These are phyloP conservation scores for Epinotia bilunana DNA, from an alignment of 2,888 invertebrate species.

Conservation along the genomic window DNA sequence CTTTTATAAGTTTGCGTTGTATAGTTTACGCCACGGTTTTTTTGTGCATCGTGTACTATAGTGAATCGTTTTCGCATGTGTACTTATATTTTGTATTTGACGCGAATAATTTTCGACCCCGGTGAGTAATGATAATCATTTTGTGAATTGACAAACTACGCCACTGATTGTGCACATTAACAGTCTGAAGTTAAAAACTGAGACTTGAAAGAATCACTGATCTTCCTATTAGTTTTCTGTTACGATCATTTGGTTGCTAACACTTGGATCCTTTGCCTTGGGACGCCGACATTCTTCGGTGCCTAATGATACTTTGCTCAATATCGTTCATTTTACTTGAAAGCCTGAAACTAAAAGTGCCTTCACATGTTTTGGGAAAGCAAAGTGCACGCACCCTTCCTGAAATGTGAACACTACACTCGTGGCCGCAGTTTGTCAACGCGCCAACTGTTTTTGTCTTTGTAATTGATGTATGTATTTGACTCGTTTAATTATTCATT, in stretches of 20 bases:
- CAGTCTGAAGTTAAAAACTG: constrained; percentile 25
- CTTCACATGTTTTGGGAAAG: constrained; percentile 69
- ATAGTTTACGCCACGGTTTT: constrained; percentile 57
- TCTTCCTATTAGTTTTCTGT: constrained; percentile 3
- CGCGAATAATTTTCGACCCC: constrained; percentile 16
- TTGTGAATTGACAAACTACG: constrained; percentile 54
- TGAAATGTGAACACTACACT: constrained; percentile 45
- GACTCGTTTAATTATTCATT: constrained; percentile 68
- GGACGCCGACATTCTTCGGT: constrained; percentile 33
- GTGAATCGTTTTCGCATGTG: constrained; percentile 40
- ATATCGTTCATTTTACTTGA: constrained; percentile 46
- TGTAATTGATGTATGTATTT: constrained; percentile 62
- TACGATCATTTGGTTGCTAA: constrained; percentile 12
- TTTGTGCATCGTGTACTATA: constrained; percentile 51
- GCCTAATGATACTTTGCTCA: constrained; percentile 31
- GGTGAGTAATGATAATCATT: constrained; percentile 1
- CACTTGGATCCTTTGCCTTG: not conserved
- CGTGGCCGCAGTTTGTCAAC: constrained; percentile 60
- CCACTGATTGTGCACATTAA: constrained; percentile 42
- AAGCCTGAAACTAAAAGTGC: constrained; percentile 73
- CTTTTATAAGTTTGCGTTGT: constrained; percentile 69
- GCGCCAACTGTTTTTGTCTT: constrained; percentile 57
- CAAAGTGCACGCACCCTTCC: constrained; percentile 57
- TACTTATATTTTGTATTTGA: constrained; percentile 36
- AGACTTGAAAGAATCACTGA: not conserved